Conservation (phyloP, 2,113 vertebrate genomes). For the Chaetops frenatus region DNA sequence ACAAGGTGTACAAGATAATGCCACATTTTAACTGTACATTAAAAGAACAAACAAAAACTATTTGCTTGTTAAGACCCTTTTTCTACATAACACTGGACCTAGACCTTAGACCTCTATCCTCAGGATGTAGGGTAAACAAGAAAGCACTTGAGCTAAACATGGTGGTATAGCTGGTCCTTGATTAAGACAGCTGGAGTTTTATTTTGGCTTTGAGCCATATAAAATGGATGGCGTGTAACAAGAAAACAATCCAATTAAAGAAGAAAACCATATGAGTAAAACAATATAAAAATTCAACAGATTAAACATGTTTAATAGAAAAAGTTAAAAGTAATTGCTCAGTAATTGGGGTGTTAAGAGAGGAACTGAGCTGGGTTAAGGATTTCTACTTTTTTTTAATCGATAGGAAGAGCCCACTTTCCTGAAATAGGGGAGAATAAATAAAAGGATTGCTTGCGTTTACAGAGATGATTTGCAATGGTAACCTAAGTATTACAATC, state of each 20-base stretch:
- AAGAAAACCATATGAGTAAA: background rate
- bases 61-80: background rate
- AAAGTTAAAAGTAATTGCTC: background rate
- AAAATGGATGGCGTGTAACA: background rate
- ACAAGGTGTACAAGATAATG: background rate
- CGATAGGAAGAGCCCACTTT: background rate
- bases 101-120: background rate
- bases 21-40: background rate
- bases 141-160: background rate
- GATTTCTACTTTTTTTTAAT: background rate
- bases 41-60: background rate
- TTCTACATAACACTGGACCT: background rate
- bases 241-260: background rate
- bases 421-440: background rate
- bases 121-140: background rate
- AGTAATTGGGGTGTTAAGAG: background rate
- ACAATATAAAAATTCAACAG: background rate
- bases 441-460: background rate
- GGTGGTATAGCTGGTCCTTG: background rate
- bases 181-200: background rate
- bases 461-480: background rate
- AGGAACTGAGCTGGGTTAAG: rapidly evolving
- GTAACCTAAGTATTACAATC: background rate
- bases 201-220: background rate
- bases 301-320: background rate